Conservation (phyloP, 2,113 vertebrate species). For the Athene noctua region DNA sequence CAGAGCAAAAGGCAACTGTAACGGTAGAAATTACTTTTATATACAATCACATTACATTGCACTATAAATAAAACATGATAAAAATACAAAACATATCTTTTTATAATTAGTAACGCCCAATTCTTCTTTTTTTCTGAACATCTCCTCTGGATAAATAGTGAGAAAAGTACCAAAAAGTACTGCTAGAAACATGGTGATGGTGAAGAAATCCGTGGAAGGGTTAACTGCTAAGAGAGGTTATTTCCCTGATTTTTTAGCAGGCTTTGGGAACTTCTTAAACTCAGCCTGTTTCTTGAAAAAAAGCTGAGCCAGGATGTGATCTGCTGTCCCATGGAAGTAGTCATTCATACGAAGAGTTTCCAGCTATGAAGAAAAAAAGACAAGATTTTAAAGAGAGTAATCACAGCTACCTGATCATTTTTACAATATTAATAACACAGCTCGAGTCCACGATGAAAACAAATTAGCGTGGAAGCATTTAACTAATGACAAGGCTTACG, state of each 20-base stretch:
- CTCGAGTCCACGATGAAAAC: not conserved
- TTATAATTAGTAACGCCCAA: not conserved
- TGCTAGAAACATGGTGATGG: not conserved
- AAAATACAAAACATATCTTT: not conserved
- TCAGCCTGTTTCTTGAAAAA: constrained; percentile 71
- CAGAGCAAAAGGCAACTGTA: not conserved
- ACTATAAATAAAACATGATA: not conserved
- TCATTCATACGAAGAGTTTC: constrained; percentile 71
- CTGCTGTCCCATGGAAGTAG: constrained; percentile 60
- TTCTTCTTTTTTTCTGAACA: not conserved
- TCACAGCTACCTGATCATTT: not conserved
- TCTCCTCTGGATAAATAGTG: not conserved
- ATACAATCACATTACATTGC: not conserved
- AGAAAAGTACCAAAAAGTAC: not conserved
- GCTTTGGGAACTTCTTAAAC: constrained; percentile 67
- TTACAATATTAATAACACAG: not conserved
- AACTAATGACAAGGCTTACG: not conserved
- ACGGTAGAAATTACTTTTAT: not conserved
- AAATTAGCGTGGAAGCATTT: not conserved
- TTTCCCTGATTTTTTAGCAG: constrained; percentile 44
- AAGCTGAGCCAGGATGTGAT: constrained; percentile 73
- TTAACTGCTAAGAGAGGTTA: not conserved
- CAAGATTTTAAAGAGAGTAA: not conserved
- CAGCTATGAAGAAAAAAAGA: constrained; percentile 35
- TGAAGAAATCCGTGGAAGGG: not conserved